A percentile compares a stretch with the other conserved stretches of the same genome.
These are phyloP conservation scores for Blomia tropicalis DNA, from an alignment of 2,888 invertebrate species.

Conservation along the genomic window DNA sequence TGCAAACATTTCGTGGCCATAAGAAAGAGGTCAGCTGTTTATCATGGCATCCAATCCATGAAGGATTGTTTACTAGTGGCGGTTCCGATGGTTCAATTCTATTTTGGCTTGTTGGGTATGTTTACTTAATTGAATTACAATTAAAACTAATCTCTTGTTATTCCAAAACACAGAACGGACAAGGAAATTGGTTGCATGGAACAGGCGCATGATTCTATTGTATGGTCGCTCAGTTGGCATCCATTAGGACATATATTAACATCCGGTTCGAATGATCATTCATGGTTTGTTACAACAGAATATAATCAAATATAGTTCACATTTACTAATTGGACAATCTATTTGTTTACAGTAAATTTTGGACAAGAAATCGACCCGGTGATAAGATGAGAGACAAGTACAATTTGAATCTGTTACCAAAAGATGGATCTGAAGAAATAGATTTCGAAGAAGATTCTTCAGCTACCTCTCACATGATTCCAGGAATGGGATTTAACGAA, in stretches of 20 bases:
- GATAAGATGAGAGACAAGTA: conserved; percentile 97
- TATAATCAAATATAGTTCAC: neutral
- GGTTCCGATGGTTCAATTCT: conserved; percentile 96
- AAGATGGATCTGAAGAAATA: conserved; percentile 21
- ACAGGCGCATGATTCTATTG: conserved; percentile 95
- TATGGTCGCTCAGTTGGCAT: conserved; percentile 99
- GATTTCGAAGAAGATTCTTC: conserved; percentile 28
- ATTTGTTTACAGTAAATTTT: conserved; percentile 57
- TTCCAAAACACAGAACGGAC: conserved; percentile 50
- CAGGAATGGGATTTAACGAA: conserved; percentile 64
- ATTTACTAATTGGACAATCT: too few species aligned
- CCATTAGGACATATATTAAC: conserved; percentile 95
- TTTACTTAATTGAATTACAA: conserved; percentile 18
- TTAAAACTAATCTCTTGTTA: neutral
- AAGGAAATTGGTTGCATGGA: conserved; percentile 96
- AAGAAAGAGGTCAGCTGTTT: conserved; percentile 90
- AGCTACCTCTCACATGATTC: conserved; percentile 41
- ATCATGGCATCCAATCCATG: conserved; percentile 97
- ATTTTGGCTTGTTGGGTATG: conserved; percentile 92
- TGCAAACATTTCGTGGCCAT: conserved; percentile 94
- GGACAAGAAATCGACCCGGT: conserved; percentile 96
- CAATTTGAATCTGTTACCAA: conserved; percentile 44
- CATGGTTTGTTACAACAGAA: conserved; percentile 39
- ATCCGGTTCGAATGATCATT: conserved; percentile 98
- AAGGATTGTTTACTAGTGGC: conserved; percentile 89